phyloP scores from a whole-genome alignment of 2,113 vertebrate species.

The Hyla sarda region DNA sequence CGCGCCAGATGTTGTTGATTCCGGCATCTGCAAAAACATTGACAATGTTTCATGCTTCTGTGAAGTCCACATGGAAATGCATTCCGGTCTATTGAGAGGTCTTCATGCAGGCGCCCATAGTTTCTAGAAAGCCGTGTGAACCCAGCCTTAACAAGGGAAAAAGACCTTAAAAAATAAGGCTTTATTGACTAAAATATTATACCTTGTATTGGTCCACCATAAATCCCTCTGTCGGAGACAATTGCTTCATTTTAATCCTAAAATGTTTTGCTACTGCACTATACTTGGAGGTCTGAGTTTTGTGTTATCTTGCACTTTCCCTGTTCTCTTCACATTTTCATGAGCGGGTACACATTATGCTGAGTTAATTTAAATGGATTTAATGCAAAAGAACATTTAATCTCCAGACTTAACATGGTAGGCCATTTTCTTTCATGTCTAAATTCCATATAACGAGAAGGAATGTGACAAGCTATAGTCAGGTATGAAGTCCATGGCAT shows the following conservation, averaged over 20 bases:
- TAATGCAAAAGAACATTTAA: neutral
- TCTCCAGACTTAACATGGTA: neutral
- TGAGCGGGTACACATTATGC: neutral
- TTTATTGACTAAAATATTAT: no score
- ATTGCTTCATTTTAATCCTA: neutral
- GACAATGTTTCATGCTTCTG: no score
- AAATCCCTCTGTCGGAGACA: neutral
- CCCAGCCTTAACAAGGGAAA: no score
- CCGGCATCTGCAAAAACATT: no score
- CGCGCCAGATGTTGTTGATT: no score
- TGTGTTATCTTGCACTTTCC: slow-evolving; percentile 17
- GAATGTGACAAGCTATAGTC: slow-evolving; percentile 9
- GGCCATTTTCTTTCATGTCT: neutral
- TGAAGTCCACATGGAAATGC: no score
- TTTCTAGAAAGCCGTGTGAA: no score
- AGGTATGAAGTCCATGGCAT: neutral
- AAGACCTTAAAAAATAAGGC: no score
- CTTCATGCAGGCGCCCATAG: no score
- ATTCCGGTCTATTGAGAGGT: no score
- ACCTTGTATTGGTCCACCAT: no score
- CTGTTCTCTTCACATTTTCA: neutral
- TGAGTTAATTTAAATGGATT: slow-evolving; percentile 7
- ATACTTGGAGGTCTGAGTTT: neutral
- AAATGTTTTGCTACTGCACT: neutral
- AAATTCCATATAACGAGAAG: slow-evolving; percentile 20